Base-by-base conservation (phyloP, 2,888 invertebrate genomes). In the Stomorhina lunata region DNA sequence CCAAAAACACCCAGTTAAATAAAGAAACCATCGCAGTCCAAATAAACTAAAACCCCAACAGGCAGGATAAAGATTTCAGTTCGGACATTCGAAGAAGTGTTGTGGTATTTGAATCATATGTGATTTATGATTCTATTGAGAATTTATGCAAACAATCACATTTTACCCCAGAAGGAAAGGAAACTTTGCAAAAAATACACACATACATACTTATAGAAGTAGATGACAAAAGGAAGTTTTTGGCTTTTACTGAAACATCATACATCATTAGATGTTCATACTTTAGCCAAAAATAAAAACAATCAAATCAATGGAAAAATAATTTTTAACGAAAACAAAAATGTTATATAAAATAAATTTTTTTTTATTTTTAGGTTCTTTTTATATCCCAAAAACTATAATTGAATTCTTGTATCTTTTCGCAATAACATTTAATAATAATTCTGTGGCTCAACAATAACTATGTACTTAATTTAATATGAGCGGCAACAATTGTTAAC, bases 71-170 rank as follows among this genome's bases (percentile, higher is more conserved):
- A 9, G 32, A 59, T 32, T 76, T 71, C 27, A 9, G 37, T 75
- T 17, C 17, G 69, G 25, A 12, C 61, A 55, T 78, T 63, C 55
- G 34, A 45, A 76, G 32, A 59, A 15, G 63, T 43, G 29, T 37
- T 6, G 37, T 69, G 43, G 63, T 53, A 50, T 63, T 25, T 76
- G 57, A 50, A 57, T 55, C 61, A 45, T 48, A 45, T 73, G 73
- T 78, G 81, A 81, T 81, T 81, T 81, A 81, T 81, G 73, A 65
- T 69, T 75, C 78, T 73, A 73, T 73, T 81, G 81, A 81, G 81
- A 78, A 78, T 73, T 81, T 65, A 73, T 73, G 69, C 81, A 81
- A 81, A 81, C 78, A 81, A 77, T 65, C 68, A 78, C 55, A 75
- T 73, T 55, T 69, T 57, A 57, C 48, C 55, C 45, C 9, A 37